A percentile compares a stretch with the other conserved stretches of the same genome.
Conservation (phyloP, 1,140 invertebrate species). For the Hesperophylax magnus region DNA sequence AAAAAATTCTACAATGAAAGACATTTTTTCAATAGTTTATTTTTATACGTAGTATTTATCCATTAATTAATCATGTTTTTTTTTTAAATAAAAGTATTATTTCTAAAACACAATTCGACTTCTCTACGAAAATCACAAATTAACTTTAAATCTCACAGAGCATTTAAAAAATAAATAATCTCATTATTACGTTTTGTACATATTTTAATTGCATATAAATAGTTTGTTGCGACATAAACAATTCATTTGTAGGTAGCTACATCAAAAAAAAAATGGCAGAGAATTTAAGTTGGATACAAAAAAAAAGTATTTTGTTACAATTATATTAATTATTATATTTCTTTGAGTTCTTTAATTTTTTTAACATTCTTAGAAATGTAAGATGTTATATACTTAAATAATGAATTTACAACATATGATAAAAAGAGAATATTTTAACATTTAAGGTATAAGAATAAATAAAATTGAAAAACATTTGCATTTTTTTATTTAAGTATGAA, state of each 20-base stretch:
- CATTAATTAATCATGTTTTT: no score
- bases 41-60: no score
- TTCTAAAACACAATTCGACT: no score
- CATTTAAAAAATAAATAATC: background rate
- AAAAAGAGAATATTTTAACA: constrained; percentile 58
- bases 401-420: constrained; percentile 52
- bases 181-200: constrained; percentile 10
- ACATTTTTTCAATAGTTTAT: no score
- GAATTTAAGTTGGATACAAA: background rate
- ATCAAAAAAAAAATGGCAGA: no score
- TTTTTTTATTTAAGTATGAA: constrained; percentile 14
- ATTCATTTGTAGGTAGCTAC: no score
- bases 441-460: constrained; percentile 53
- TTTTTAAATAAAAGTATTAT: no score
- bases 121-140: background rate
- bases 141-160: background rate
- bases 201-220: background rate
- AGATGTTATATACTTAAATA: constrained; percentile 56
- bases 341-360: constrained; percentile 33
- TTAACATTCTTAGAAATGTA: constrained; percentile 47
- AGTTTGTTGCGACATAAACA: background rate
- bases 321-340: constrained; percentile 26
- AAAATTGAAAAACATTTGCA: constrained; percentile 41
- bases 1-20: no score
- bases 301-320: constrained; percentile 32